These are phyloP conservation scores for Protobothrops flavoviridis DNA, from an alignment of 2,113 vertebrate species.

Conservation along the genomic window DNA sequence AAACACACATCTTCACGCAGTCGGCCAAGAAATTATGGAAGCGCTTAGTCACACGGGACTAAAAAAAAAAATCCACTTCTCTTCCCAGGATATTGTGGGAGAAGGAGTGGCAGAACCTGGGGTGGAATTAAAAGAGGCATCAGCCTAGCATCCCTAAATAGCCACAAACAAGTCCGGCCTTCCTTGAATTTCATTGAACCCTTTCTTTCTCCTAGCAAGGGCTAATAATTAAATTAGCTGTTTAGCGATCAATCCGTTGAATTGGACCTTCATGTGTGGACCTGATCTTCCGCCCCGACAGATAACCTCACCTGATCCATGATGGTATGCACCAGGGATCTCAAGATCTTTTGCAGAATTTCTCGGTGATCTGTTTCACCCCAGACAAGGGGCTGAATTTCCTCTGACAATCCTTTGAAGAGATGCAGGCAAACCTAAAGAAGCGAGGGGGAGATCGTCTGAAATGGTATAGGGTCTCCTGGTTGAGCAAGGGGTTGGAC, in stretches of 20 bases:
- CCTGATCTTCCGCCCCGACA: not conserved
- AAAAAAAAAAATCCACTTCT: not conserved
- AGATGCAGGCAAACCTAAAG: constrained; percentile 84
- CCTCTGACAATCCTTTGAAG: constrained; percentile 76
- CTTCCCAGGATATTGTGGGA: not conserved
- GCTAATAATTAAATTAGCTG: not conserved
- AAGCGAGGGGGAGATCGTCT: not conserved
- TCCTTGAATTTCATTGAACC: not conserved
- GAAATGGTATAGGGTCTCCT: no score
- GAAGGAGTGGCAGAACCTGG: not conserved
- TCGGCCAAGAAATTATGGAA: no score
- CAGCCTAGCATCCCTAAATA: not conserved
- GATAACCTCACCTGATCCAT: constrained; percentile 70
- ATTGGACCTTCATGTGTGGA: not conserved
- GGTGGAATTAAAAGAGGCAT: not conserved
- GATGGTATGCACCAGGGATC: constrained; percentile 73
- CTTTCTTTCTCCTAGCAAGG: not conserved
- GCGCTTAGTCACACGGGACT: no score
- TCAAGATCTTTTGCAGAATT: constrained; percentile 71
- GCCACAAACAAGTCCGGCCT: not conserved
- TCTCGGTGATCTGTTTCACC: not conserved
- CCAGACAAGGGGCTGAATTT: constrained; percentile 74
- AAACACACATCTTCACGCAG: no score
- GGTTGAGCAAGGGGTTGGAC: fast-evolving
- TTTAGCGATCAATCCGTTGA: not conserved